phyloP scores from a whole-genome alignment of 2,113 vertebrate species.

The Rynchops niger region DNA sequence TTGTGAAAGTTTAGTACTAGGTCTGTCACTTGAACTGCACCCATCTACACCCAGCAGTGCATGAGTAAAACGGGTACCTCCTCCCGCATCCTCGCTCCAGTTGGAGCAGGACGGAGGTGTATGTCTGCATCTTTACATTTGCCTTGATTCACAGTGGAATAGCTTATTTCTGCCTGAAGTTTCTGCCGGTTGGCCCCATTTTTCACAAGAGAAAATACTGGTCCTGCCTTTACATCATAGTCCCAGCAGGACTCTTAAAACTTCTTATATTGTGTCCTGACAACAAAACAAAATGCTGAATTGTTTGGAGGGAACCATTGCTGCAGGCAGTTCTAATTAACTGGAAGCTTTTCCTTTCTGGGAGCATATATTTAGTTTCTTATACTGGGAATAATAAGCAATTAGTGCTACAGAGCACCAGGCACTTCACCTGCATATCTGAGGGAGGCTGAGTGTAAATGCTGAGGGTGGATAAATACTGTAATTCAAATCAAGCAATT shows the following conservation, averaged over 20 bases:
- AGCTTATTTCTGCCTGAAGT: neutral
- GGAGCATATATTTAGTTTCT: constrained; percentile 8
- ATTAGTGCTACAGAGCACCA: neutral
- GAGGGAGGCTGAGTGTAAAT: neutral
- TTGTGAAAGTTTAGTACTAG: neutral
- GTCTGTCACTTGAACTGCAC: neutral
- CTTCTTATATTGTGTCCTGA: constrained; percentile 10
- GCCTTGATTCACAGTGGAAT: neutral
- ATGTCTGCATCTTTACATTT: neutral
- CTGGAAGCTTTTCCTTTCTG: constrained; percentile 3
- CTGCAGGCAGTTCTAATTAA: constrained; percentile 38
- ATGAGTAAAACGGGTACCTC: neutral
- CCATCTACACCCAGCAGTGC: accelerated
- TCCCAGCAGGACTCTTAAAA: constrained; percentile 29
- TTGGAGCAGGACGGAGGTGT: neutral
- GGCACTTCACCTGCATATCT: neutral
- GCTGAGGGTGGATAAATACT: neutral
- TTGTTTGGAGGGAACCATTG: neutral
- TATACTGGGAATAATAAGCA: constrained; percentile 9
- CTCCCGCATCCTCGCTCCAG: neutral
- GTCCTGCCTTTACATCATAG: neutral
- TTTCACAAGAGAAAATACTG: neutral
- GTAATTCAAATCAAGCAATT: neutral
- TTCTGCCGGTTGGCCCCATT: neutral
- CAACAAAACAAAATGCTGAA: constrained; percentile 18